phyloP scores from a whole-genome alignment of 2,888 invertebrate species.

The Meganola albula region DNA sequence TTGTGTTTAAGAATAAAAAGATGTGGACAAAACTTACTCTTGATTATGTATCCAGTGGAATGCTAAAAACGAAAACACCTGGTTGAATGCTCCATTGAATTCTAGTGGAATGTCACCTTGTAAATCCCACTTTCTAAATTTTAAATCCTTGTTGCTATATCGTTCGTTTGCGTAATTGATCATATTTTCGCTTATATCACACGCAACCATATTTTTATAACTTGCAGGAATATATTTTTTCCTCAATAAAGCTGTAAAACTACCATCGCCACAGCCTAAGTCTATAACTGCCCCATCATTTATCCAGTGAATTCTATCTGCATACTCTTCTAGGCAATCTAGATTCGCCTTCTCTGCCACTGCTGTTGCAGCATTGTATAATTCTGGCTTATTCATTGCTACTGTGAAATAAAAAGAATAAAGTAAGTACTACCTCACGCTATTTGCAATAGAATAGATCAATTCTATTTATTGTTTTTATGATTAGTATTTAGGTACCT shows the following conservation, averaged over 20 bases:
- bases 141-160: conserved; percentile 59
- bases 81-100: conserved; percentile 76
- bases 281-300: conserved; percentile 77
- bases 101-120: conserved; percentile 65
- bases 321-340: conserved; percentile 81
- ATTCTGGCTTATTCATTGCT: conserved; percentile 75
- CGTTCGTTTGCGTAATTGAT: conserved; percentile 79
- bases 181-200: conserved; percentile 85
- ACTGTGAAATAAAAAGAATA: conserved; percentile 3
- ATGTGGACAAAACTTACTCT: conserved; percentile 66
- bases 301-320: conserved; percentile 76
- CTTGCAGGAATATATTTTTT: conserved; percentile 78
- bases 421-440: neutral
- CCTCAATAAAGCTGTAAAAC: conserved; percentile 79
- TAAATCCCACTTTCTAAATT: conserved; percentile 79
- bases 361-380: conserved; percentile 80
- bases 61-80: conserved; percentile 86
- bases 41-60: conserved; percentile 88
- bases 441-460: too few species aligned
- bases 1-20: too few species aligned
- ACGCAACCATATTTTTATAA: conserved; percentile 77
- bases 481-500: too few species aligned
- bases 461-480: too few species aligned
- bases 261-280: conserved; percentile 86
- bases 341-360: conserved; percentile 77